phyloP scores from a whole-genome alignment of 2,797 vertebrate species.

The Chromis chromis region DNA sequence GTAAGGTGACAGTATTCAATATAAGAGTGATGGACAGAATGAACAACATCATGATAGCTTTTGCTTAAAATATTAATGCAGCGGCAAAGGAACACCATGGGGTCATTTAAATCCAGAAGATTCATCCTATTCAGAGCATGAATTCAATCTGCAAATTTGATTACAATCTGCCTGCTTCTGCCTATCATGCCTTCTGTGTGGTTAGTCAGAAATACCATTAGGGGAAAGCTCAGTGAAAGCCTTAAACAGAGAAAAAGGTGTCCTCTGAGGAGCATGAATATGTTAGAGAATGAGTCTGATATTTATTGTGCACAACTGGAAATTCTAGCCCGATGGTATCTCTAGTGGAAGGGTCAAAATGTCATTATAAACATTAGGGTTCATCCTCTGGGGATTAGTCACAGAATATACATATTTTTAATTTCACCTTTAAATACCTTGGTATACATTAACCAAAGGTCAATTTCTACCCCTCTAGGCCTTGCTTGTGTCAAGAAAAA shows the following conservation, averaged over 20 bases:
- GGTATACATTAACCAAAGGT: background rate
- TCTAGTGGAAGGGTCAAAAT: background rate
- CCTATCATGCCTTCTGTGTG: background rate
- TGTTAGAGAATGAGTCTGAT: background rate
- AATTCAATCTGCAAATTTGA: background rate
- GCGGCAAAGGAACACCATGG: background rate
- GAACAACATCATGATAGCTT: background rate
- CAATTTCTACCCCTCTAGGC: background rate
- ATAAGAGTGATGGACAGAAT: constrained; percentile 5
- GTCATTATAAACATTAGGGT: background rate
- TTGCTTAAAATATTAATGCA: constrained; percentile 5
- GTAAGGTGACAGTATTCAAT: constrained; percentile 15
- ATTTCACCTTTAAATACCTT: background rate
- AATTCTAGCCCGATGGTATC: background rate
- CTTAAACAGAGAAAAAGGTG: background rate
- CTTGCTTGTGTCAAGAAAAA: background rate
- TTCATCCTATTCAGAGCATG: background rate
- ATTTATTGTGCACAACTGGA: background rate
- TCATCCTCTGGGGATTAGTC: too few species aligned
- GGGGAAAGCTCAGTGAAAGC: background rate
- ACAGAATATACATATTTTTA: background rate
- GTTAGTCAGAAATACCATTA: background rate
- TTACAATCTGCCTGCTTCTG: background rate
- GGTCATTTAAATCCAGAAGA: background rate
- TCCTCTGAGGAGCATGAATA: background rate